These are phyloP conservation scores for Lochmaea capreae DNA, from an alignment of 2,888 invertebrate genomes.

Conservation along the genomic window DNA sequence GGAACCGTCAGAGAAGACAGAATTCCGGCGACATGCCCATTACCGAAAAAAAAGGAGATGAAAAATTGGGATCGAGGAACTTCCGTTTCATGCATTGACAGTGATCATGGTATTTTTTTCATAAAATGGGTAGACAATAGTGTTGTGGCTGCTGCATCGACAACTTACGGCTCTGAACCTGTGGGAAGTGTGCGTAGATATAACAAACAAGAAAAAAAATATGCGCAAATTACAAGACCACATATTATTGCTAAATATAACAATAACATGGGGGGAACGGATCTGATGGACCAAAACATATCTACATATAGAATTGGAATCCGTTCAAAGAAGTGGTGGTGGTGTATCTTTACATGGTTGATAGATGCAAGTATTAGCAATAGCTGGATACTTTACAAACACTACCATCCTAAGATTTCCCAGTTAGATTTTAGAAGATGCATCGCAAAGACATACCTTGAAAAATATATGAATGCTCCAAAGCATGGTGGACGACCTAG, in stretches of 20 bases:
- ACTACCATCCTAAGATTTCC: not conserved
- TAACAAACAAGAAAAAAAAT: not conserved
- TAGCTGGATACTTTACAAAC: no score
- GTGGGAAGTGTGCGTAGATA: not conserved
- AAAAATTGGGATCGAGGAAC: not conserved
- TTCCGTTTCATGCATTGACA: not conserved
- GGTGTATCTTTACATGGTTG: constrained; percentile 38
- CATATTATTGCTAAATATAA: not conserved
- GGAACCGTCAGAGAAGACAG: not conserved
- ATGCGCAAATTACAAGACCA: not conserved
- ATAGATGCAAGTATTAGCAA: constrained; percentile 20
- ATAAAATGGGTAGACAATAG: not conserved
- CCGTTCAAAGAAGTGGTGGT: constrained; percentile 37
- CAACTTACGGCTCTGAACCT: not conserved
- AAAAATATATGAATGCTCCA: not conserved
- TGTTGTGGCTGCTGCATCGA: not conserved
- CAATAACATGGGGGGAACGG: constrained; percentile 31
- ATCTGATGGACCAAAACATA: constrained; percentile 38
- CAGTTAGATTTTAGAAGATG: not conserved
- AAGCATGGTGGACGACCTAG: not conserved
- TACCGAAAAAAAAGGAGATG: not conserved
- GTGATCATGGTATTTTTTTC: not conserved
- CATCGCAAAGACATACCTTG: not conserved
- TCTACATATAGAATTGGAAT: constrained; percentile 33
- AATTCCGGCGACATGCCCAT: not conserved